Evolutionary conservation across 2,888 invertebrate species (phyloP).

Genomic region (Tiliacea citrago): DNA sequence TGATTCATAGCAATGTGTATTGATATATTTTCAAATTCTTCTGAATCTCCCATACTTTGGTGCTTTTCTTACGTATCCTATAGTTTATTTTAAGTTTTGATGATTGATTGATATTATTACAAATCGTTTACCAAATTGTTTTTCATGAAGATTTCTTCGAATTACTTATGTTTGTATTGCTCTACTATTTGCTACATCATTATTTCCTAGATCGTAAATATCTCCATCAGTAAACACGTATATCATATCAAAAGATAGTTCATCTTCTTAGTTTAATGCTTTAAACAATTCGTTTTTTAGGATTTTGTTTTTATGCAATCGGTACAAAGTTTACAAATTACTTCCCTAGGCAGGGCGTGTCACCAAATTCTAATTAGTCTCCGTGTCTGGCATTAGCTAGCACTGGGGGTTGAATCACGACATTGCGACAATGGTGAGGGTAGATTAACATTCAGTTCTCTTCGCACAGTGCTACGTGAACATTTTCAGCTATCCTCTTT

Average conservation of each 20-base stretch:
- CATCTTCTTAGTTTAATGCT: conserved; percentile 23
- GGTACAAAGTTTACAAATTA: conserved; percentile 81
- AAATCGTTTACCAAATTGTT: background rate
- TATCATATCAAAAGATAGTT: background rate
- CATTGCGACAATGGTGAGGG: conserved; percentile 66
- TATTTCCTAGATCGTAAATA: conserved; percentile 5
- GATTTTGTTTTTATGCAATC: conserved; percentile 67
- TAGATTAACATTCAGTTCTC: conserved; percentile 45
- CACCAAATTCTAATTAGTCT: conserved; percentile 89
- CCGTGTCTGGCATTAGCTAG: conserved; percentile 88
- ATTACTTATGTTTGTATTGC: background rate
- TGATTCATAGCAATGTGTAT: conserved; percentile 13
- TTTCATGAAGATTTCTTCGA: conserved; percentile 13
- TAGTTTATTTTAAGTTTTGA: background rate
- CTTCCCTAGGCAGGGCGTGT: conserved; percentile 81
- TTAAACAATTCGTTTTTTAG: conserved; percentile 14
- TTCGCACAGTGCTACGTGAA: conserved; percentile 15
- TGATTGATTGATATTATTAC: background rate
- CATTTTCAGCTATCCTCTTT: conserved; percentile 13
- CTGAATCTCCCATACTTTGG: background rate
- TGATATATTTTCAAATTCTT: background rate
- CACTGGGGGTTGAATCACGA: conserved; percentile 79
- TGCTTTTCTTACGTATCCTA: background rate
- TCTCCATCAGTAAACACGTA: background rate
- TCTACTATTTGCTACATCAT: background rate